Evolutionary conservation across 2,113 vertebrate genomes (phyloP).

Genomic region (Brachyhypopomus gauderio): DNA sequence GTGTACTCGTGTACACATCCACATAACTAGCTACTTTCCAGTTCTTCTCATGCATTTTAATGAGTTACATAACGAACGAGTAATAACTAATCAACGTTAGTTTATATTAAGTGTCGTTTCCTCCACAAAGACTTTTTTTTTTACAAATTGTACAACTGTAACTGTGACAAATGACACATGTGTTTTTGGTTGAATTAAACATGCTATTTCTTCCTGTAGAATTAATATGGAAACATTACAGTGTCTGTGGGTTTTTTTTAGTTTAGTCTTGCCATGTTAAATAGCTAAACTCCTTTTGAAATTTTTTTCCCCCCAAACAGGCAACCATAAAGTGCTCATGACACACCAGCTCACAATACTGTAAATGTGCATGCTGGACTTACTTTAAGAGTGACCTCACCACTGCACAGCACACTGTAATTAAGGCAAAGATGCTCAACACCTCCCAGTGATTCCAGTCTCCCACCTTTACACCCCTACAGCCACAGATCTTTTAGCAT

Average conservation of each 20-base stretch:
- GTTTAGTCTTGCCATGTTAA: not conserved
- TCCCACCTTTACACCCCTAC: not conserved
- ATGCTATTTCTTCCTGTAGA: not conserved
- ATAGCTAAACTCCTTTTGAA: not conserved
- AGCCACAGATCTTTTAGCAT: not conserved
- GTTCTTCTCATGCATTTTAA: conserved; percentile 4
- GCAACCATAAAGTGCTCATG: conserved; percentile 35
- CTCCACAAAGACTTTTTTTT: not conserved
- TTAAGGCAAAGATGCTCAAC: conserved; percentile 39
- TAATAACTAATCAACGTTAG: conserved; percentile 5
- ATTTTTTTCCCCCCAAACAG: not conserved
- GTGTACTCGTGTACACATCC: not conserved
- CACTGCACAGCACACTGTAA: not conserved
- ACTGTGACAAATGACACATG: not conserved
- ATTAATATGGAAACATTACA: not conserved
- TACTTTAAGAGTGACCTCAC: not conserved
- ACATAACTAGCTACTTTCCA: not conserved
- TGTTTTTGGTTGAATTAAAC: not conserved
- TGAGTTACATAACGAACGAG: conserved; percentile 3
- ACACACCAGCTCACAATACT: conserved; percentile 2
- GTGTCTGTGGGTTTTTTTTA: too few relatives aligned
- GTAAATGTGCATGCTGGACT: not conserved
- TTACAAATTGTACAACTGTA: not conserved
- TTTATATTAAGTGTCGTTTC: not conserved
- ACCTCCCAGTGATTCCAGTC: not conserved